These are phyloP conservation scores for Scolopax bukidnonensis DNA, from an alignment of 2,797 vertebrate species.

Conservation along the genomic window DNA sequence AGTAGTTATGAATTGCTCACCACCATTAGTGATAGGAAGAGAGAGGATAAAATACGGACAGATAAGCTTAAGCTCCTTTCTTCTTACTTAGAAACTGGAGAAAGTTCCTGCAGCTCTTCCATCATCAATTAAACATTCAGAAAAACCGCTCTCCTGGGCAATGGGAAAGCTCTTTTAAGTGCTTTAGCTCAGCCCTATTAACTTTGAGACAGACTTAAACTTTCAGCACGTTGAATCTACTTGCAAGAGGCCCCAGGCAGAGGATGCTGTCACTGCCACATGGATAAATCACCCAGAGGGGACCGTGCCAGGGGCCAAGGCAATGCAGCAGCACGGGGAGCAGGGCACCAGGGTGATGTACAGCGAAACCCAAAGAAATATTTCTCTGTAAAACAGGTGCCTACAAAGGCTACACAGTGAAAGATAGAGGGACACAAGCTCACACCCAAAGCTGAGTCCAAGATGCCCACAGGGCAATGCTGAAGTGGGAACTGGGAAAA, in stretches of 20 bases:
- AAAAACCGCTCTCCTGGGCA: background rate
- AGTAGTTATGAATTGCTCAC: background rate
- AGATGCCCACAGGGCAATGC: background rate
- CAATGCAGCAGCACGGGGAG: background rate
- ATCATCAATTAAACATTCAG: background rate
- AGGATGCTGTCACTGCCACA: background rate
- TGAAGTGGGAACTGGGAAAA: background rate
- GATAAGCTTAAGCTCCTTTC: background rate
- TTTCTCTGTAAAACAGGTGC: background rate
- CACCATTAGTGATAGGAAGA: background rate
- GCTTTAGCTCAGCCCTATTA: background rate
- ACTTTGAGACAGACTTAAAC: background rate
- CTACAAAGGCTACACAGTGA: background rate
- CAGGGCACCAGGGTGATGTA: background rate
- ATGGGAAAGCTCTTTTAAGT: background rate
- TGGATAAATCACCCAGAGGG: background rate
- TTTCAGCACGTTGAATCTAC: background rate
- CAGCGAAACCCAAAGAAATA: background rate
- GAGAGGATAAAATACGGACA: background rate
- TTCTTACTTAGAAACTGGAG: background rate
- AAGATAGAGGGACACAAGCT: rapidly evolving
- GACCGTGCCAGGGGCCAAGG: background rate
- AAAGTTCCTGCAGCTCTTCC: background rate
- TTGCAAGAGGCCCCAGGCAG: background rate
- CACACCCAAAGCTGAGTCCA: background rate